Base-by-base conservation (phyloP, 37 sponge, comb jelly and placozoan genomes). In the Hexactinellida sp. region DNA sequence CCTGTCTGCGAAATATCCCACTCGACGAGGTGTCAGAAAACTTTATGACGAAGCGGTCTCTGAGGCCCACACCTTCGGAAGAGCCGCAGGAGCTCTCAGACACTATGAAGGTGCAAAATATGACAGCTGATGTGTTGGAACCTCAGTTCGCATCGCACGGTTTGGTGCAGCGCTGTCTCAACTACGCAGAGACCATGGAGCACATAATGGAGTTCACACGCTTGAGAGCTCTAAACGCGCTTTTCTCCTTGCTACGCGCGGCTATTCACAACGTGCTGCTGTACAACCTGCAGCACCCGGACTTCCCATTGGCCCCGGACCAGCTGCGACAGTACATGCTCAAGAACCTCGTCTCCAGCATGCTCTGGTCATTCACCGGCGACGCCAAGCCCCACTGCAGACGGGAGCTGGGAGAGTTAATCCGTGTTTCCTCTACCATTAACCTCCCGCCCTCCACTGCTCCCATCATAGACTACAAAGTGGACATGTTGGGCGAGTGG, bases 151-250 rank as follows among this genome's bases (percentile, higher is more conserved):
- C 92, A 21, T 88, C 94, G 0, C 91, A 93, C 36, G 93, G 95
- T 0, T 84, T 98, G 37, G 94, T 98, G 0, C 87, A 86, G 63
- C 86, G 90, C 39, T 83, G 91, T 0, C 84, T 98, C 51, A 82
- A 90, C 85, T 92, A 90, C 83, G 93, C 95, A 23, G 91, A 88
- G 83, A 36, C 52, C 0, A 84, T 91, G 55, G 95, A 93, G 24
- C 99, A 98, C 85, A 91, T 98, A 82, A 98, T 98, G 99, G 99
- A 98, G 87, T 95, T 95, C 88, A 98, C 95, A 9, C 89, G 95
- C 9, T 87, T 95, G 84, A 55, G 99, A 54, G 94, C 92, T 37
- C 91, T 98, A 30, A 88, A 90, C 84, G 88, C 92, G 47, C 92
- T 98, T 84, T 98, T 95, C 84, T 93, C 99, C 55, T 93, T 98